These are phyloP conservation scores for Osmoderma eremita DNA, from an alignment of 2,888 invertebrate genomes.

Conservation along the genomic window DNA sequence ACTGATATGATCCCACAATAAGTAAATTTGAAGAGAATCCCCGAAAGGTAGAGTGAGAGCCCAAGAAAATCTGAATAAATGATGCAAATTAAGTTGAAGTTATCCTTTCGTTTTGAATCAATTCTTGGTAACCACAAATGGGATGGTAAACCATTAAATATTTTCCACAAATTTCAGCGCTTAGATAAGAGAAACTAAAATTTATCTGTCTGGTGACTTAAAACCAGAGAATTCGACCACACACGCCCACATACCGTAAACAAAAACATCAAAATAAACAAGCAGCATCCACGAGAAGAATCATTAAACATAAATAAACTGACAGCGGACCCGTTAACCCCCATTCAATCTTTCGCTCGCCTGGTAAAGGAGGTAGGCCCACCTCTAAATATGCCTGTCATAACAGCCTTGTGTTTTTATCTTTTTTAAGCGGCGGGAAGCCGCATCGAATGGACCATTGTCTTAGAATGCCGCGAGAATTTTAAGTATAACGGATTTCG, in stretches of 20 bases:
- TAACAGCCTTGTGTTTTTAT: constrained; percentile 49
- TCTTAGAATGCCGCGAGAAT: constrained; percentile 51
- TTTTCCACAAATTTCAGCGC: neutral
- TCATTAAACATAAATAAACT: constrained; percentile 52
- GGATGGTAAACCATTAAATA: too few species aligned
- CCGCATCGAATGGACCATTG: constrained; percentile 50
- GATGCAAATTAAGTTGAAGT: too few species aligned
- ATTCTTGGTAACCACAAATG: neutral
- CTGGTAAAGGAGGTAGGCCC: constrained; percentile 30
- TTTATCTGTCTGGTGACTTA: constrained; percentile 16
- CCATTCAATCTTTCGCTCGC: constrained; percentile 12
- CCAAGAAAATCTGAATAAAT: too few species aligned
- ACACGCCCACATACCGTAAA: constrained; percentile 51
- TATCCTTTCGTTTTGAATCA: too few species aligned
- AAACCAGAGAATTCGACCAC: constrained; percentile 48
- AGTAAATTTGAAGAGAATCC: too few species aligned
- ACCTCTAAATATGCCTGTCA: constrained; percentile 53
- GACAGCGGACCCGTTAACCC: constrained; percentile 45
- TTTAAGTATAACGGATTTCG: constrained; percentile 47
- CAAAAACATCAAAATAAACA: constrained; percentile 44
- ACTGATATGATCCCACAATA: too few species aligned
- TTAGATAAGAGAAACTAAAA: constrained; percentile 18
- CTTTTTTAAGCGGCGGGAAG: constrained; percentile 48
- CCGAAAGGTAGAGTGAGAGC: too few species aligned
- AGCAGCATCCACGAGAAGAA: constrained; percentile 50